phyloP scores from a whole-genome alignment of 2,797 vertebrate species.

The Xiphorhynchus erythropygius region DNA sequence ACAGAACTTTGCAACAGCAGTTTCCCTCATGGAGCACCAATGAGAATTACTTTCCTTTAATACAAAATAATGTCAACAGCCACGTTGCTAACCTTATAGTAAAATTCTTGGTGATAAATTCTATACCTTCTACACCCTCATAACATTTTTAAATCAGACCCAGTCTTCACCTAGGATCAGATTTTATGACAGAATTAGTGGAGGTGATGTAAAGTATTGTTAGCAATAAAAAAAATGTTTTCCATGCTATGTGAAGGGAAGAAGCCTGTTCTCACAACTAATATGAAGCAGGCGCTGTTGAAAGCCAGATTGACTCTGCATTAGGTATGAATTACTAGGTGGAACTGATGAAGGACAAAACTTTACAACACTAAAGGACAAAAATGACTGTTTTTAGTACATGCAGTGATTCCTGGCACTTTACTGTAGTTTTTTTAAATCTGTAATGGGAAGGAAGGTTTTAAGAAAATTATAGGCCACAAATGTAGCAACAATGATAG shows the following conservation, averaged over 20 bases:
- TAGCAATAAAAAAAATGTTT: neutral
- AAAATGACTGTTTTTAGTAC: neutral
- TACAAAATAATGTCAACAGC: neutral
- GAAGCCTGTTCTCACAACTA: constrained; percentile 24
- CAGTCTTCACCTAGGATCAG: neutral
- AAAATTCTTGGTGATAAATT: neutral
- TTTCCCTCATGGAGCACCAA: neutral
- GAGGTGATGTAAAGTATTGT: neutral
- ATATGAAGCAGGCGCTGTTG: constrained; percentile 29
- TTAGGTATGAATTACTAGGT: neutral
- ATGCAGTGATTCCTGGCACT: neutral
- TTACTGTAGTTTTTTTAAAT: neutral
- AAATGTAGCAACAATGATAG: neutral
- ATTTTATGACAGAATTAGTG: neutral
- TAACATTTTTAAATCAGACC: neutral
- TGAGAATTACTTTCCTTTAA: neutral
- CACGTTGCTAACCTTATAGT: neutral
- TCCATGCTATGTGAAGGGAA: neutral
- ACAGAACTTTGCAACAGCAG: neutral
- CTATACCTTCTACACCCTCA: neutral
- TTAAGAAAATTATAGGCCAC: neutral
- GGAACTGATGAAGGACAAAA: neutral
- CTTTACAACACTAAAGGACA: neutral
- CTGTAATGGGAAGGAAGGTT: neutral
- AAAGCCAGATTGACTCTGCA: neutral